Conservation (phyloP, 2,888 invertebrate genomes). For the Sussaba pulchella region DNA sequence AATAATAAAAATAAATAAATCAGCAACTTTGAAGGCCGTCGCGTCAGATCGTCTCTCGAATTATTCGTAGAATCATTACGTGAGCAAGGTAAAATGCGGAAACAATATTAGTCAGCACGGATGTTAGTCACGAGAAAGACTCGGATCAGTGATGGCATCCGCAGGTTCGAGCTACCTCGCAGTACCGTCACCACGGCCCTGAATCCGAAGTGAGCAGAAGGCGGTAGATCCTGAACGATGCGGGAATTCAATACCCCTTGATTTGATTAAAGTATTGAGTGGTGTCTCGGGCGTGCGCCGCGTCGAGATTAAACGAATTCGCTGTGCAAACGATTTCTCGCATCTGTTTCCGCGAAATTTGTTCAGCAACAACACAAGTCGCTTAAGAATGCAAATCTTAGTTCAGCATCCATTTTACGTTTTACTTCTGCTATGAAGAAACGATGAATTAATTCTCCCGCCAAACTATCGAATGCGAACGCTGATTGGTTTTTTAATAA, state of each 20-base stretch:
- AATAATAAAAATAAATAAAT: no score
- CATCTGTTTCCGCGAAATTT: slow-evolving; percentile 18
- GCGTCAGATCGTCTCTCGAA: no score
- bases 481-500: not conserved
- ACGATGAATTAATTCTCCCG: no score
- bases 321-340: slow-evolving; percentile 22
- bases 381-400: not conserved
- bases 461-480: not conserved
- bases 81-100: not conserved
- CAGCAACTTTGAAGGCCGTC: no score
- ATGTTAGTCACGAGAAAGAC: slow-evolving; percentile 26
- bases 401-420: not conserved
- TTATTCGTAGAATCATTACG: slow-evolving; percentile 18
- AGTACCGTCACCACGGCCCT: slow-evolving; percentile 17
- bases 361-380: not conserved
- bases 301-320: slow-evolving; percentile 11
- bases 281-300: slow-evolving; percentile 19
- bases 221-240: not conserved
- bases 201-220: not conserved
- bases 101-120: slow-evolving; percentile 19
- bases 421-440: no score
- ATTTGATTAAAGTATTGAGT: slow-evolving; percentile 45
- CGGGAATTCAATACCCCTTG: slow-evolving; percentile 42
- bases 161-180: slow-evolving; percentile 39
- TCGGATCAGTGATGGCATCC: slow-evolving; percentile 44